Evolutionary conservation across 2,113 vertebrate genomes (phyloP).

Genomic region (Australoheros scitulus): DNA sequence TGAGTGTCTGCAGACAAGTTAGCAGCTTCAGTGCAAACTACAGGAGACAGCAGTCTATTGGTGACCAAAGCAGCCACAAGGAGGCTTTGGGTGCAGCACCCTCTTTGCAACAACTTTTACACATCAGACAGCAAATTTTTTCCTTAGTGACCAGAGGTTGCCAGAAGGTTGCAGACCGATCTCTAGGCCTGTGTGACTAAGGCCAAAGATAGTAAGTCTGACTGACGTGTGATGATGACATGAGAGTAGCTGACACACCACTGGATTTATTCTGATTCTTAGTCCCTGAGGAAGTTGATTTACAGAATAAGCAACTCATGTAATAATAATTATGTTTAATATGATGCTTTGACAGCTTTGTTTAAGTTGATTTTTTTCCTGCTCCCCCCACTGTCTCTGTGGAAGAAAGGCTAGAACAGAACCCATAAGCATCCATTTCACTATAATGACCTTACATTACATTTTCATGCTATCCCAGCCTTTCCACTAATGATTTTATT

Average conservation of each 20-base stretch:
- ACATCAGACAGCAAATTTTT: neutral
- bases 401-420: slow-evolving; percentile 1
- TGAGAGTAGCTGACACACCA: neutral
- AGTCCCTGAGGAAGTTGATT: neutral
- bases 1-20: neutral
- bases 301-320: neutral
- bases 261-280: neutral
- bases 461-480: slow-evolving; percentile 26
- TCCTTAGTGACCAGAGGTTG: neutral
- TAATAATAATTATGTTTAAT: neutral
- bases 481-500: slow-evolving; percentile 40
- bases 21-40: neutral
- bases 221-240: neutral
- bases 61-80: neutral
- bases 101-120: neutral
- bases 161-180: too few species aligned
- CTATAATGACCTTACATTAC: slow-evolving; percentile 32
- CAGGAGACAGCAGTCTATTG: neutral
- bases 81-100: neutral
- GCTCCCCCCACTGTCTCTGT: neutral
- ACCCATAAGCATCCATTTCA: slow-evolving; percentile 15
- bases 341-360: neutral
- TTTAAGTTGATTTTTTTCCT: neutral
- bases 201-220: neutral
- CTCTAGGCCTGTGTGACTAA: neutral